Evolutionary conservation across 2,888 invertebrate species (phyloP).

Genomic region (Torymus texanus): DNA sequence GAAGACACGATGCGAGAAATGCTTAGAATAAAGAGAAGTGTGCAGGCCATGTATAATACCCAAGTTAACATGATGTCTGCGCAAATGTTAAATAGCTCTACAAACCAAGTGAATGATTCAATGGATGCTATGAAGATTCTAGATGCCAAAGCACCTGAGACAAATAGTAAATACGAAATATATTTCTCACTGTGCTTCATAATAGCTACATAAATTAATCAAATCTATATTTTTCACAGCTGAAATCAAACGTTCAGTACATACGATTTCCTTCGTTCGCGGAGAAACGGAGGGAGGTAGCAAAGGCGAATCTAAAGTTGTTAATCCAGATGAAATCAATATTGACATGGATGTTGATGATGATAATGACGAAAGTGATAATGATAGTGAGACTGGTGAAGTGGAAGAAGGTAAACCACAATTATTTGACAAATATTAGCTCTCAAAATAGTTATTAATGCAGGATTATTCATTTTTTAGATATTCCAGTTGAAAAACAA

Average conservation of each 20-base stretch:
- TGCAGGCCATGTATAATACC: slow-evolving; percentile 98
- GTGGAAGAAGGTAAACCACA: slow-evolving; percentile 73
- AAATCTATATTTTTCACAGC: slow-evolving; percentile 56
- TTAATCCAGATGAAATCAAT: slow-evolving; percentile 92
- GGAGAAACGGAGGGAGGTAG: slow-evolving; percentile 89
- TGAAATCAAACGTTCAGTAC: slow-evolving; percentile 64
- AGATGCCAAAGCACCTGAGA: slow-evolving; percentile 85
- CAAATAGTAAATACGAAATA: slow-evolving; percentile 26
- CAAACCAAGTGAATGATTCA: slow-evolving; percentile 81
- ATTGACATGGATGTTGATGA: slow-evolving; percentile 85
- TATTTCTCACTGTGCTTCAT: slow-evolving; percentile 1
- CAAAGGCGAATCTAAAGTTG: slow-evolving; percentile 80
- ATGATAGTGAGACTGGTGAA: slow-evolving; percentile 78
- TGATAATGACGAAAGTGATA: slow-evolving; percentile 78
- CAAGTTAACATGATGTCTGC: slow-evolving; percentile 99
- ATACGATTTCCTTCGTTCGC: slow-evolving; percentile 89
- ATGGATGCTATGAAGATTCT: slow-evolving; percentile 92
- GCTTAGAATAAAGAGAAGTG: slow-evolving; percentile 97
- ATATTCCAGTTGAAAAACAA: slow-evolving; percentile 88
- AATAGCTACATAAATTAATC: background rate
- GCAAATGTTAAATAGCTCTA: slow-evolving; percentile 91
- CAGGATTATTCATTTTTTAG: slow-evolving; percentile 67
- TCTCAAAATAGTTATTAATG: background rate
- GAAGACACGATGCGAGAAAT: slow-evolving; percentile 99
- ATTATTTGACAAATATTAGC: no score